These are phyloP conservation scores for Metellina segmentata DNA, from an alignment of 2,888 invertebrate species.

Conservation along the genomic window DNA sequence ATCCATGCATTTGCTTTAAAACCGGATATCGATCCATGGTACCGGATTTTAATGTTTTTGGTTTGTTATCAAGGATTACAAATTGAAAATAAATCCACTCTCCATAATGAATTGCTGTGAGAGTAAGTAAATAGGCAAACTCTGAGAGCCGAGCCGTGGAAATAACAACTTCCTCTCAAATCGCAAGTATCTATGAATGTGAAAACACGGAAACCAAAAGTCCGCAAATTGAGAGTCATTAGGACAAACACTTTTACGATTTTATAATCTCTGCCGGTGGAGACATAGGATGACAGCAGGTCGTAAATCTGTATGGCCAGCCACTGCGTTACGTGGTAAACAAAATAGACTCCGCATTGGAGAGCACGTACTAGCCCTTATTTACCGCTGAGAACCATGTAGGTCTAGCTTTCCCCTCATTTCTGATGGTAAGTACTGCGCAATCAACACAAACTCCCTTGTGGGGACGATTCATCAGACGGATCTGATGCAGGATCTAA, in stretches of 20 bases:
- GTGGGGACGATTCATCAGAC: neutral
- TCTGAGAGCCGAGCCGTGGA: too few species aligned
- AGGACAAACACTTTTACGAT: constrained; percentile 58
- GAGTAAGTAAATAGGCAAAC: neutral
- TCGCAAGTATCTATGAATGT: neutral
- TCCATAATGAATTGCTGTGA: neutral
- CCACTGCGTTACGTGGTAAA: constrained; percentile 48
- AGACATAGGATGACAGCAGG: constrained; percentile 41
- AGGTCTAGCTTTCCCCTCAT: constrained; percentile 14
- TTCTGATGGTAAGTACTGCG: too few species aligned
- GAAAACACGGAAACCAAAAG: neutral
- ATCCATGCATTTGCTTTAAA: too few species aligned
- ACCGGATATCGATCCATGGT: too few species aligned
- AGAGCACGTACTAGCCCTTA: constrained; percentile 33
- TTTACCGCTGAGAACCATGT: neutral
- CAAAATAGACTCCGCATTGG: constrained; percentile 45
- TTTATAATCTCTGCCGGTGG: constrained; percentile 55
- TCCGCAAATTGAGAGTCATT: too few species aligned
- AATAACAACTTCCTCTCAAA: neutral
- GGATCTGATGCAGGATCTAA: neutral
- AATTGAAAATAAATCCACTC: neutral
- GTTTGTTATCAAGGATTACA: neutral
- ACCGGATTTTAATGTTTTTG: too few species aligned
- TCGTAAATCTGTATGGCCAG: constrained; percentile 9
- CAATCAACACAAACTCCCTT: too few species aligned